Percentiles rank a stretch among this genome's conserved stretches.
These are phyloP conservation scores for Oligia latruncula DNA, from an alignment of 2,888 invertebrate genomes.

Conservation along the genomic window DNA sequence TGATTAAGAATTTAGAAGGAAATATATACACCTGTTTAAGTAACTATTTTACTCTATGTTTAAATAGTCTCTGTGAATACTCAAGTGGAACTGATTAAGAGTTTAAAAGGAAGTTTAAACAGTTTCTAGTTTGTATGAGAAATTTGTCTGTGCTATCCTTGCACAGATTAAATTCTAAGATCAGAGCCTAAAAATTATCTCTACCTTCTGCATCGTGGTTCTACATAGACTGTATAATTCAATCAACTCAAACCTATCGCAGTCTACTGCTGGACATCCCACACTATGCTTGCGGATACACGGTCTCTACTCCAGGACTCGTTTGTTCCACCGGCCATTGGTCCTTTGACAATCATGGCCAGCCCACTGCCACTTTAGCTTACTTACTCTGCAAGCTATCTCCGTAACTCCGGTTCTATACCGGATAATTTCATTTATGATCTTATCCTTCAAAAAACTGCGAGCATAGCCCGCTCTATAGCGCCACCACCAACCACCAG, in stretches of 20 bases:
- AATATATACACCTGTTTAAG: neutral
- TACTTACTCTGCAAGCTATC: neutral
- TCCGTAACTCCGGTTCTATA: neutral
- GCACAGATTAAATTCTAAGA: neutral
- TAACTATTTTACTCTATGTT: constrained; percentile 37
- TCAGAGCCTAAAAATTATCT: neutral
- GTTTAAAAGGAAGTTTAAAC: neutral
- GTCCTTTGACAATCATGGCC: neutral
- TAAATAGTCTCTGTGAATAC: constrained; percentile 7
- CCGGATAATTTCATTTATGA: neutral
- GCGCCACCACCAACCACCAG: neutral
- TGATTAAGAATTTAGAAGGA: neutral
- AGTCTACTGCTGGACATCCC: no score
- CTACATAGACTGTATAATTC: neutral
- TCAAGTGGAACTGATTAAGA: neutral
- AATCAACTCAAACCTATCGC: neutral
- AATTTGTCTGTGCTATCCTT: neutral
- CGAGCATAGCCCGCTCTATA: neutral
- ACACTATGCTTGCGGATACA: neutral
- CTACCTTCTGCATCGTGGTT: neutral
- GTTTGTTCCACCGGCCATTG: neutral
- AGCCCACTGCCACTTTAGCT: neutral
- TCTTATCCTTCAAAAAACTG: neutral
- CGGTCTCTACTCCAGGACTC: neutral
- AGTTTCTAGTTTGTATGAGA: neutral